phyloP scores from a whole-genome alignment of 1,140 invertebrate species.

The Drosophila nigrodunni region DNA sequence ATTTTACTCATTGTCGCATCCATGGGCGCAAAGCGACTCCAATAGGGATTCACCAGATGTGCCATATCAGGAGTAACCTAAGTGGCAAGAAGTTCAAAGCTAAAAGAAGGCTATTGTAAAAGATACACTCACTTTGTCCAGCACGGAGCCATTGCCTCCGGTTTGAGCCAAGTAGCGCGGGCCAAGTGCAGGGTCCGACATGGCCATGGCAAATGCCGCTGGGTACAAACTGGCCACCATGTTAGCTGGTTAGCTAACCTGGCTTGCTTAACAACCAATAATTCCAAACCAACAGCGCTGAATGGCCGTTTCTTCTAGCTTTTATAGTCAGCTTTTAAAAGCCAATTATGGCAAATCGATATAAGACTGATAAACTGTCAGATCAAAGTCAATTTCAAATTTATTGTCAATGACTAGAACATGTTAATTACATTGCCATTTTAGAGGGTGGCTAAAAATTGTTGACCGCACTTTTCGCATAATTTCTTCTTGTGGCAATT shows the following conservation, averaged over 20 bases:
- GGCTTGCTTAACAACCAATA: constrained; percentile 40
- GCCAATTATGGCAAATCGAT: constrained; percentile 56
- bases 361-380: constrained; percentile 33
- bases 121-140: constrained; percentile 59
- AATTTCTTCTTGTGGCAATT: constrained; percentile 28
- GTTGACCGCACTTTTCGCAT: constrained; percentile 58
- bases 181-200: constrained; percentile 22
- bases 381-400: constrained; percentile 48
- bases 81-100: no score
- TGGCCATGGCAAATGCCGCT: constrained; percentile 42
- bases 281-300: constrained; percentile 15
- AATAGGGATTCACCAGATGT: constrained; percentile 89
- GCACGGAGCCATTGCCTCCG: constrained; percentile 63
- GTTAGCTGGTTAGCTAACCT: constrained; percentile 43
- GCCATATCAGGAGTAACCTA: constrained; percentile 88
- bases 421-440: background rate
- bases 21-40: constrained; percentile 92
- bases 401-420: constrained; percentile 17
- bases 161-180: constrained; percentile 61
- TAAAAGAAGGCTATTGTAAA: background rate
- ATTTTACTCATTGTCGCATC: constrained; percentile 89
- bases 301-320: background rate
- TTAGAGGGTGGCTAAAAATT: constrained; percentile 50
- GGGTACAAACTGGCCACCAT: constrained; percentile 60
- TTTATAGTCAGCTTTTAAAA: constrained; percentile 53